Percentiles rank a stretch among this genome's conserved stretches.
phyloP scores from a whole-genome alignment of 2,113 vertebrate species.

The Leptobrachium leishanense region DNA sequence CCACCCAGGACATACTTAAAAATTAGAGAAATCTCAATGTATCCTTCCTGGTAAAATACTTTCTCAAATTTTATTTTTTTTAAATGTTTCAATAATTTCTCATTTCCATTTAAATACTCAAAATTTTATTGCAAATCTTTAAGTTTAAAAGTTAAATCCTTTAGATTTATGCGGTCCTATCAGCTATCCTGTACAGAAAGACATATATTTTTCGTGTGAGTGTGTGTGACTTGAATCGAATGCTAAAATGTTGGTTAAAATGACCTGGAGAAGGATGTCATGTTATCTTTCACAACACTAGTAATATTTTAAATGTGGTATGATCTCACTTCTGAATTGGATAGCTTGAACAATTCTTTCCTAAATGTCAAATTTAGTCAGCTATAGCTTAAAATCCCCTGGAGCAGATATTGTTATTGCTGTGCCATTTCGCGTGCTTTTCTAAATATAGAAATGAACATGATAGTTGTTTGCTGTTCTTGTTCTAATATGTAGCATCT shows the following conservation, averaged over 20 bases:
- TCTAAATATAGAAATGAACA: no score
- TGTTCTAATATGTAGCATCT: no score
- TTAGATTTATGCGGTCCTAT: constrained; percentile 3
- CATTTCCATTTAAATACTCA: no score
- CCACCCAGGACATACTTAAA: no score
- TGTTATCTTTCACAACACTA: constrained; percentile 18
- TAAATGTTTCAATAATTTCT: no score
- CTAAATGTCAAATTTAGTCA: constrained; percentile 4
- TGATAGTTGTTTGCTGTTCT: no score
- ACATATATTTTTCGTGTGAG: not conserved
- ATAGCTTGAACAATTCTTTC: constrained; percentile 1
- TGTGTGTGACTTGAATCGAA: not conserved
- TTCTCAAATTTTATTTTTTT: no score
- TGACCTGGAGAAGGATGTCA: constrained; percentile 29
- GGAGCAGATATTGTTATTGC: not conserved
- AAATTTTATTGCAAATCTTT: no score
- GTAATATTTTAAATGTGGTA: constrained; percentile 24
- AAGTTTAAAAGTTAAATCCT: no score
- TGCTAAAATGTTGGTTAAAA: constrained; percentile 14
- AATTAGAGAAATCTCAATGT: no score
- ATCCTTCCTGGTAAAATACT: no score
- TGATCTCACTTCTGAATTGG: constrained; percentile 16
- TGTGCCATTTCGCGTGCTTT: no score
- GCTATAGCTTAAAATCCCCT: not conserved
- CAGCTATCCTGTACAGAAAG: not conserved